Evolutionary conservation across 2,113 vertebrate genomes (phyloP).

Genomic region (Irena cyanogastra): DNA sequence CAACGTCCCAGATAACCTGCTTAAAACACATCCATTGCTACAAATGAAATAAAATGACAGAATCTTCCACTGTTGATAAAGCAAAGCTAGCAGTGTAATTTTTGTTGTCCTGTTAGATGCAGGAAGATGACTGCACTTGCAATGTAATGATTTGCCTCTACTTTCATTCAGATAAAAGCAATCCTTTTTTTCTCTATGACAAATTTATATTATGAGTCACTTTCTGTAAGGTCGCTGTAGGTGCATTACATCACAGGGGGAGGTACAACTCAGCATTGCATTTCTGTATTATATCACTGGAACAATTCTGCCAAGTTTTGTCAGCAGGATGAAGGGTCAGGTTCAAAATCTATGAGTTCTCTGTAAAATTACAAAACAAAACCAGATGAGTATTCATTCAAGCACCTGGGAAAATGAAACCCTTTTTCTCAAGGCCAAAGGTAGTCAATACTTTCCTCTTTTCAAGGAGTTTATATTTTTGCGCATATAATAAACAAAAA

Average conservation of each 20-base stretch:
- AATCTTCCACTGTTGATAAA: background rate
- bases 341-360: conserved; percentile 37
- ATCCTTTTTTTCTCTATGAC: conserved; percentile 4
- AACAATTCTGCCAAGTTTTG: conserved; percentile 47
- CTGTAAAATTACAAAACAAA: conserved; percentile 52
- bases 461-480: background rate
- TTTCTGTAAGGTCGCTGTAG: conserved; percentile 14
- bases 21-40: background rate
- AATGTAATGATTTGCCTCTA: background rate
- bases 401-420: conserved; percentile 29
- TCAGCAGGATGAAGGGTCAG: conserved; percentile 48
- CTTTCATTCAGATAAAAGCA: conserved; percentile 29
- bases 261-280: background rate
- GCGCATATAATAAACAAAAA: background rate
- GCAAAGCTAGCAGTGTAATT: background rate
- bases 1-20: background rate
- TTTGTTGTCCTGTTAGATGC: background rate
- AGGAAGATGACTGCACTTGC: background rate
- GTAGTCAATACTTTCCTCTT: background rate
- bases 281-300: conserved; percentile 46
- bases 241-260: conserved; percentile 49
- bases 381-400: conserved; percentile 27
- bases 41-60: background rate
- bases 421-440: background rate
- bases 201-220: conserved; percentile 49